These are phyloP conservation scores for Cheilosia pagana DNA, from an alignment of 2,888 invertebrate genomes.

Conservation along the genomic window DNA sequence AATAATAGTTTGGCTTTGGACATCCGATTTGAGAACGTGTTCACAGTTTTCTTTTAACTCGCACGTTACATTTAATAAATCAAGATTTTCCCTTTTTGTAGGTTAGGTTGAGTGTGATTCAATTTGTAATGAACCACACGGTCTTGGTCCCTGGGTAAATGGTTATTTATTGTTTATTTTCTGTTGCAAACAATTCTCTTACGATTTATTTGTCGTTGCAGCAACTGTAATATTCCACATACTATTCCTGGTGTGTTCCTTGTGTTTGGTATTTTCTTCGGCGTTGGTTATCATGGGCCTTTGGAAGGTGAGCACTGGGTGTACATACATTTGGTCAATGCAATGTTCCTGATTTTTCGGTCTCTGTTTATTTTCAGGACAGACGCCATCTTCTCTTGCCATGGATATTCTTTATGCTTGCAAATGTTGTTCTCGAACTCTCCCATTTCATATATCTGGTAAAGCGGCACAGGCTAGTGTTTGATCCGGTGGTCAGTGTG, in stretches of 20 bases:
- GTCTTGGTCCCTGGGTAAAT: background rate
- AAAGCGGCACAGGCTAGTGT: constrained; percentile 87
- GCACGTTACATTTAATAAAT: background rate
- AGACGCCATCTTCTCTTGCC: constrained; percentile 88
- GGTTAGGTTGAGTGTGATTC: too few relatives aligned
- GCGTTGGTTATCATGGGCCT: constrained; percentile 88
- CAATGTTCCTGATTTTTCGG: background rate
- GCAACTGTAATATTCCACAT: constrained; percentile 89
- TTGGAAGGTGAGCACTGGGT: constrained; percentile 85
- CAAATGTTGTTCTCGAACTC: constrained; percentile 88
- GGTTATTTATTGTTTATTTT: background rate
- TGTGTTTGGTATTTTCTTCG: constrained; percentile 88
- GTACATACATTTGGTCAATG: background rate
- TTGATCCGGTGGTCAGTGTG: constrained; percentile 90
- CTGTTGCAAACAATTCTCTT: background rate
- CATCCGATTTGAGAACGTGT: too few relatives aligned
- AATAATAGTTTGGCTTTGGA: too few relatives aligned
- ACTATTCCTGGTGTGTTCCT: constrained; percentile 87
- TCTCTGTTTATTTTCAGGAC: constrained; percentile 85
- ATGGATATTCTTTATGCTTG: constrained; percentile 88
- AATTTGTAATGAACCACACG: too few relatives aligned
- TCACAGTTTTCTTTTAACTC: background rate
- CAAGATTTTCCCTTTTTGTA: too few relatives aligned
- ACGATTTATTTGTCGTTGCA: constrained; percentile 83
- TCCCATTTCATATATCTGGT: constrained; percentile 88